A percentile compares a stretch with the other conserved stretches of the same genome.
Conservation (phyloP, 2,888 invertebrate species). For the Folsomia candida region DNA sequence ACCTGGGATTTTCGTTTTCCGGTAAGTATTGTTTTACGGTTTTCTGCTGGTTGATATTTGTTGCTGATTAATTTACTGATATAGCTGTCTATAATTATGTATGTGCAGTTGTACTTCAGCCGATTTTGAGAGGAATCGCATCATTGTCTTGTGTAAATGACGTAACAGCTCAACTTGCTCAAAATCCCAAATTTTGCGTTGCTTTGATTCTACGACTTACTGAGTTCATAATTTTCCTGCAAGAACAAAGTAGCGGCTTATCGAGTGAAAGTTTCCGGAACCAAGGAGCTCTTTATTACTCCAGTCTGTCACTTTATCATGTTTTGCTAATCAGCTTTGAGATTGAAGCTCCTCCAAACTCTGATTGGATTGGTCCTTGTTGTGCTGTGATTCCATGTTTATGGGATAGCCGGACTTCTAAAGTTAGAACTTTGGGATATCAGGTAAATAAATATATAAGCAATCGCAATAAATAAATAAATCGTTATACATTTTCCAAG, state of each 20-base stretch:
- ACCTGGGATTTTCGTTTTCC: slow-evolving; percentile 27
- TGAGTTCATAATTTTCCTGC: slow-evolving; percentile 31
- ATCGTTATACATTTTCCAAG: no score
- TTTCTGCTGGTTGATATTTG: slow-evolving; percentile 7
- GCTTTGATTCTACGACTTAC: slow-evolving; percentile 31
- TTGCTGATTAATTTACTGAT: not conserved
- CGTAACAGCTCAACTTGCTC: slow-evolving; percentile 7
- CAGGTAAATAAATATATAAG: slow-evolving; percentile 39
- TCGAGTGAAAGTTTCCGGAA: slow-evolving; percentile 35
- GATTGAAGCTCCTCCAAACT: not conserved
- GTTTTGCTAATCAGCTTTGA: slow-evolving; percentile 23
- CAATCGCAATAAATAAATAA: no score
- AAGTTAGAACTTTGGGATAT: slow-evolving; percentile 36
- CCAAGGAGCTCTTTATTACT: slow-evolving; percentile 35
- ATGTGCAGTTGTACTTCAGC: slow-evolving; percentile 16
- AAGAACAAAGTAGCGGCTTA: slow-evolving; percentile 21
- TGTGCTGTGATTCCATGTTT: slow-evolving; percentile 33
- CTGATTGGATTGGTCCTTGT: slow-evolving; percentile 41
- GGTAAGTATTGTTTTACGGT: slow-evolving; percentile 17
- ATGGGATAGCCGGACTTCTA: slow-evolving; percentile 29
- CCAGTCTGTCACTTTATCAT: slow-evolving; percentile 37
- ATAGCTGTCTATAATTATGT: not conserved
- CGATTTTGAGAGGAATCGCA: slow-evolving; percentile 9
- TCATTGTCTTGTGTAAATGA: not conserved
- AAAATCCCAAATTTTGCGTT: slow-evolving; percentile 21